Evolutionary conservation across 2,113 vertebrate genomes (phyloP).

Genomic region (Albula glossodonta): DNA sequence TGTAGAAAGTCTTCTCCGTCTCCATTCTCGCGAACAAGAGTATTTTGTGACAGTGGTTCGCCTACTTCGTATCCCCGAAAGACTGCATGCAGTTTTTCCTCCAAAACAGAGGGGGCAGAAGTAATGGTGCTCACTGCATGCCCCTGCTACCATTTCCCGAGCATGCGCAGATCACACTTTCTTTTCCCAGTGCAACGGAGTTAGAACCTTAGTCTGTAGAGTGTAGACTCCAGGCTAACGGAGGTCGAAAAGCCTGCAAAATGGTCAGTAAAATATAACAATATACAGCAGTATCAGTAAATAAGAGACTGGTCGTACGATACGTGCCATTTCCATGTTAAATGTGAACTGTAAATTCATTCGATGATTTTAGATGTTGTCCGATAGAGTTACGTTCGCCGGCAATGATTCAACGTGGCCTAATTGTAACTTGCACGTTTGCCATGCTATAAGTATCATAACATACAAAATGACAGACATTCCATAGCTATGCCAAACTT

Average conservation of each 20-base stretch:
- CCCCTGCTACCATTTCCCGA: constrained; percentile 64
- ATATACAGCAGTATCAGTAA: constrained; percentile 49
- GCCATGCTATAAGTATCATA: constrained; percentile 26
- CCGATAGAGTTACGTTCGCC: constrained; percentile 21
- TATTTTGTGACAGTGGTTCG: no score
- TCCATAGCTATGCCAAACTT: background rate
- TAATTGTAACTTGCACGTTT: constrained; percentile 61
- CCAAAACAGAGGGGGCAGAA: constrained; percentile 56
- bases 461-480: background rate
- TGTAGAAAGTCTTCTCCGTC: no score
- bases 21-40: no score
- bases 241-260: constrained; percentile 75
- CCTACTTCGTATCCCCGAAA: background rate
- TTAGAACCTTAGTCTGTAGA: constrained; percentile 68
- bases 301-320: constrained; percentile 20
- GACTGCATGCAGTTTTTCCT: background rate
- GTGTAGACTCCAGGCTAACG: constrained; percentile 75
- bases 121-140: background rate
- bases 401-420: constrained; percentile 77
- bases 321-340: constrained; percentile 22
- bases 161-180: constrained; percentile 76
- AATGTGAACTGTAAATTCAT: constrained; percentile 27
- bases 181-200: constrained; percentile 80
- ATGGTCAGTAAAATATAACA: constrained; percentile 81
- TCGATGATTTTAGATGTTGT: constrained; percentile 81